phyloP scores from a whole-genome alignment of 2,888 invertebrate species.

The Griposia aprilina region DNA sequence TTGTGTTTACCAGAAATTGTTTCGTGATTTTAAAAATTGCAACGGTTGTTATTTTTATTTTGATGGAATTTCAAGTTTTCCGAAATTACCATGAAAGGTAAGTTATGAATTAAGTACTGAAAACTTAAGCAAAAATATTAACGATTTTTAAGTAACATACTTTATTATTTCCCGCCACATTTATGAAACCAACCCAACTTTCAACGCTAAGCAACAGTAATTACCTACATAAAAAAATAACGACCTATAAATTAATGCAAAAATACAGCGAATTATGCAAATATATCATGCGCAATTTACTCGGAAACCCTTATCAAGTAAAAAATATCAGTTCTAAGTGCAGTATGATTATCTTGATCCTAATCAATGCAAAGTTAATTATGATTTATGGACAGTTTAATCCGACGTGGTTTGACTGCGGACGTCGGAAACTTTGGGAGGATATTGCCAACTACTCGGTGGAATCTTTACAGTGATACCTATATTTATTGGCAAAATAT shows the following conservation, averaged over 20 bases:
- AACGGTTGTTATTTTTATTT: not conserved
- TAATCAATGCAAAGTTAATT: conserved; percentile 61
- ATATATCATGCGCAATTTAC: conserved; percentile 56
- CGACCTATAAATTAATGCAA: conserved; percentile 40
- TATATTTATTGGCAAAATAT: not conserved
- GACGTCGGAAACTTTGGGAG: conserved; percentile 17
- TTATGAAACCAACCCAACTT: conserved; percentile 13
- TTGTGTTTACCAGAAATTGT: not conserved
- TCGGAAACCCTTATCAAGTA: conserved; percentile 51
- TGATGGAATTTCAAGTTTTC: not conserved
- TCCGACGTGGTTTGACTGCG: conserved; percentile 46
- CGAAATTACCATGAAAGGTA: not conserved
- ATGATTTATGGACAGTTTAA: conserved; percentile 59
- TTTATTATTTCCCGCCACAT: not conserved
- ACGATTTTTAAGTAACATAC: not conserved
- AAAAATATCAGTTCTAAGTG: conserved; percentile 54
- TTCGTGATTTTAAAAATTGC: not conserved
- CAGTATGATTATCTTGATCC: conserved; percentile 48
- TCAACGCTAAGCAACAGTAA: conserved; percentile 2
- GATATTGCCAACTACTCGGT: conserved; percentile 45
- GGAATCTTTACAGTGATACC: not conserved
- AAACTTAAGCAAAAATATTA: too few species aligned
- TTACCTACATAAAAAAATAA: conserved; percentile 38
- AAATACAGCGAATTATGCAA: conserved; percentile 56
- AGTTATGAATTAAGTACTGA: not conserved